Base-by-base conservation (phyloP, 2,797 vertebrate genomes). In the Anas flavirostris region DNA sequence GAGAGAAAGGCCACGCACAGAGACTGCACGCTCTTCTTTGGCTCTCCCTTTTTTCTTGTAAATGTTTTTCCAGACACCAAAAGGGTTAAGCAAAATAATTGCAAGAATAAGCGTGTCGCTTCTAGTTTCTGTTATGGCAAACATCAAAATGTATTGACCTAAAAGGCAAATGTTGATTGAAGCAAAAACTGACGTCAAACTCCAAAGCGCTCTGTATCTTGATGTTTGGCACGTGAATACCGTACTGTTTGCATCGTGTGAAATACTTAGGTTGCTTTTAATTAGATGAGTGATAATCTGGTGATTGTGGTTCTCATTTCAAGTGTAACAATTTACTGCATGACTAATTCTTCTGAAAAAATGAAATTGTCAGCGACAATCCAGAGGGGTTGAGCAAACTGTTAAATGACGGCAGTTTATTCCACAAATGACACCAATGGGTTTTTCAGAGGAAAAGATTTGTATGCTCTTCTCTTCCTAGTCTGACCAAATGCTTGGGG, bases 91-190 rank as follows among this genome's bases (percentile, higher is more conserved):
- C 31, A 5, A 62, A 91, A 85, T 86, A 74, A 87, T 85, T 92
- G 43, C 31, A 63, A 56, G 39, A 1, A 3, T 69, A 79, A 93
- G 63, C 82, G 63, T 88, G 91, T 82, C 93, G 94, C 80, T 94
- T 94, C 82, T 91, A 89, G 82, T 70, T 93, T 94, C 69, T 94
- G 70, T 96, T 94, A 96, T 91, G 74, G 37, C 76, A 94, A 96
- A 93, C 82, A 92, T 60, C 56, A 89, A 91, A 69, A 72, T 72
- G 70, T 82, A 88, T 90, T 95, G 92, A 91, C 76, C 85, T 92
- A 85, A 90, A 90, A 96, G 70, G 77, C 92, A 90, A 94, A 97
- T 92, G 91, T 92, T 96, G 88, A 92, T 80, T 92, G 92, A 96
- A 95, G 86, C 26, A 82, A 91, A 90, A 88, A 35, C 79, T 97